Evolutionary conservation across 2,113 vertebrate genomes (phyloP), one percentile per base, ranked within the genome.

Genomic region (Solea solea): DNA sequence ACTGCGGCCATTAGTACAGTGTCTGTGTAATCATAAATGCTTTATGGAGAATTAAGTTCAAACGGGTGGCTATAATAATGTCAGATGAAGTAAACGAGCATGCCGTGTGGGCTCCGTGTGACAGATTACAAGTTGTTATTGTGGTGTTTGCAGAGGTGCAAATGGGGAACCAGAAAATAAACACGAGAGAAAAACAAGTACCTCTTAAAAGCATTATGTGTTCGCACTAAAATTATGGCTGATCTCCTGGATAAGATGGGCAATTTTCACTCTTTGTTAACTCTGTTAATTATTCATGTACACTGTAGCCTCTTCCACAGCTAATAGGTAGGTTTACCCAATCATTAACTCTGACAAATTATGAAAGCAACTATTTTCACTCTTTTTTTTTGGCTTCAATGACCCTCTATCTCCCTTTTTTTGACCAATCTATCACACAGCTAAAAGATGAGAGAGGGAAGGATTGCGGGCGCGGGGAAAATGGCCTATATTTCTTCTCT

Each of bases 401-500:
- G 73, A 77, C 60, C 78, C 68, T 69, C 70, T 46, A 72, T 74
- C 69, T 53, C 63, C 72, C 9, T 69, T 74, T 67, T 62, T 21
- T 21, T 21, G 21, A 53, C 68, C 74, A 64, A 88, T 89, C 82
- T 49, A 74, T 90, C 80, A 84, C 74, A 48, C 48, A 39, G 59
- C 63, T 5, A 42, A 60, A 69, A 57, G 84, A 86, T 67, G 74
- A 77, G 67, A 76, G 74, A 48, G 67, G 73, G 72, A 76, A 21
- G 64, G 71, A 83, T 78, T 69, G 78, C 59, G 55, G 74, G 45
- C 65, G 0, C 50, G 2, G 72, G 21, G 72, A 55, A 83, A 80
- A 76, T 15, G 72, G 78, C 58, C 65, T 53, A 84, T 85, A 88
- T 82, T 84, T 83, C 80, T 88, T 66, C 61, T 79, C 58, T 70